Evolutionary conservation across 2,888 invertebrate genomes (phyloP).

Genomic region (Yponomeuta sedellus): DNA sequence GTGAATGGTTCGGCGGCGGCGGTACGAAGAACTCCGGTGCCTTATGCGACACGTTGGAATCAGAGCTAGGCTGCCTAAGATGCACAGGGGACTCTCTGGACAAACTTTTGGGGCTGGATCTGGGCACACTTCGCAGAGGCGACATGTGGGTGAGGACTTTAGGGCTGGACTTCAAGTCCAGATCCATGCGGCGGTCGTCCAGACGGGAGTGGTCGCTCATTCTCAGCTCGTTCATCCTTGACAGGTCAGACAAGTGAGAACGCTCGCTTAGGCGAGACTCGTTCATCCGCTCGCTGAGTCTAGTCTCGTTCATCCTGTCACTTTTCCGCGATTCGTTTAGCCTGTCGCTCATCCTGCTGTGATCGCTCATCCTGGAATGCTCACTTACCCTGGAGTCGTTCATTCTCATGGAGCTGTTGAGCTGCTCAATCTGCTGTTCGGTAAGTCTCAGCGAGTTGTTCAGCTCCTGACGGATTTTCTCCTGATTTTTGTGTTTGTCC

Average conservation of each 20-base stretch:
- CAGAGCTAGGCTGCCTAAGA: slow-evolving; percentile 45
- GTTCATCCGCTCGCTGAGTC: slow-evolving; percentile 22
- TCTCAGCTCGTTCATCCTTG: slow-evolving; percentile 42
- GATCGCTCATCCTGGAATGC: slow-evolving; percentile 22
- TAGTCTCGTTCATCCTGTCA: slow-evolving; percentile 33
- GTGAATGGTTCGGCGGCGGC: slow-evolving; percentile 47
- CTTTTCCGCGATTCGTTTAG: slow-evolving; percentile 23
- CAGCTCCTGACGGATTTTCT: slow-evolving; percentile 44
- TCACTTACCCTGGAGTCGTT: slow-evolving; percentile 25
- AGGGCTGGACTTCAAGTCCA: slow-evolving; percentile 43
- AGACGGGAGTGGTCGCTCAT: slow-evolving; percentile 28
- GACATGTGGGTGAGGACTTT: slow-evolving; percentile 53
- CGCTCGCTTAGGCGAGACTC: slow-evolving; percentile 15
- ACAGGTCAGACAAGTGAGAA: slow-evolving; percentile 22
- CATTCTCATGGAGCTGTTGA: slow-evolving; percentile 38
- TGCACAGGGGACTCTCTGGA: slow-evolving; percentile 37
- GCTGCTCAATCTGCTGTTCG: slow-evolving; percentile 42
- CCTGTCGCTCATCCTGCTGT: slow-evolving; percentile 15
- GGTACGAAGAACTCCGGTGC: slow-evolving; percentile 53
- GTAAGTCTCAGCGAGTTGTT: slow-evolving; percentile 38
- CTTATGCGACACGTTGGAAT: slow-evolving; percentile 28
- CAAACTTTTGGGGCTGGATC: slow-evolving; percentile 43
- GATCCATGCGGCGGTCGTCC: slow-evolving; percentile 27
- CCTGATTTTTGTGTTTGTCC: slow-evolving; percentile 54
- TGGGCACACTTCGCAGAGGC: slow-evolving; percentile 44